phyloP scores from a whole-genome alignment of 2,113 vertebrate species.

The Crotalus horridus region DNA sequence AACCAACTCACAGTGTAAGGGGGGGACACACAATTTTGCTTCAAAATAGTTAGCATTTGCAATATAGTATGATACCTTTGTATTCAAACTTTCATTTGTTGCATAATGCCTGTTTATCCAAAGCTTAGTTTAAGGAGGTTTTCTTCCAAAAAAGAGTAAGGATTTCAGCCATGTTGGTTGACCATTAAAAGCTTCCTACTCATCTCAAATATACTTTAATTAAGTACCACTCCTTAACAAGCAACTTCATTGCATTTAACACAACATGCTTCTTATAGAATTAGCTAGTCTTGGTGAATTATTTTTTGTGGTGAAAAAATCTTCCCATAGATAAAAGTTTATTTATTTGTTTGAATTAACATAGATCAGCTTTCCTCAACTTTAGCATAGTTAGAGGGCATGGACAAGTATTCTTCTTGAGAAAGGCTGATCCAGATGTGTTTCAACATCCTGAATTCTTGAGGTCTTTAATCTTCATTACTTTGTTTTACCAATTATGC shows the following conservation, averaged over 20 bases:
- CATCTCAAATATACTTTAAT: neutral
- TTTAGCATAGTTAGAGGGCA: neutral
- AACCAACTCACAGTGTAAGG: neutral
- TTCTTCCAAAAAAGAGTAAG: neutral
- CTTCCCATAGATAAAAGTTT: neutral
- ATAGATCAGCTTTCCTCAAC: neutral
- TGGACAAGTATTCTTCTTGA: neutral
- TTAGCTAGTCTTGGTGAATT: neutral
- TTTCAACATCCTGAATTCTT: neutral
- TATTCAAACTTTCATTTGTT: neutral
- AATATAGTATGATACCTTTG: neutral
- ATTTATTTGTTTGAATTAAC: neutral
- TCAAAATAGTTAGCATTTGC: neutral
- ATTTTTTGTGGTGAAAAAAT: neutral
- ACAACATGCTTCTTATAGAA: neutral
- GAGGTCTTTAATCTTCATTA: neutral
- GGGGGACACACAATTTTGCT: neutral
- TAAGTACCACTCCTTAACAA: neutral
- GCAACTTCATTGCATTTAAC: neutral
- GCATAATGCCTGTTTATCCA: neutral
- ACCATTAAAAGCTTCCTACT: neutral
- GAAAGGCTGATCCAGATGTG: neutral
- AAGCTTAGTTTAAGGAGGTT: neutral
- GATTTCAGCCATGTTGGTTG: neutral
- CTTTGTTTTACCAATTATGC: neutral